Evolutionary conservation across 2,888 invertebrate species (phyloP).

Genomic region (Lithophane ornitopus): DNA sequence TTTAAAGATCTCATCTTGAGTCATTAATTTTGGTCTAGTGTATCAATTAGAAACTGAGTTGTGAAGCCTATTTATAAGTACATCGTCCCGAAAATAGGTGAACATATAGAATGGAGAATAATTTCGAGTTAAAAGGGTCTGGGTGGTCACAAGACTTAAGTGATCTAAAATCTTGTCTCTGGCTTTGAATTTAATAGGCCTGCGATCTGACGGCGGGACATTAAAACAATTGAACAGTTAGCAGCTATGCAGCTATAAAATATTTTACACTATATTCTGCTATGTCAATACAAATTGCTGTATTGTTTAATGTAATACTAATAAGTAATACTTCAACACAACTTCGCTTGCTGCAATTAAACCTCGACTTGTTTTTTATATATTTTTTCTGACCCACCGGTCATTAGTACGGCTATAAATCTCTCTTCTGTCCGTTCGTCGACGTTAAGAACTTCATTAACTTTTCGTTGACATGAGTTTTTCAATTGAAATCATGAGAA

Average conservation of each 20-base stretch:
- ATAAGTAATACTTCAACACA: constrained; percentile 36
- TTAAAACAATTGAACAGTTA: constrained; percentile 40
- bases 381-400: constrained; percentile 75
- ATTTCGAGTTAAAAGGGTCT: background rate
- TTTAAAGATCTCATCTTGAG: constrained; percentile 33
- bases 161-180: constrained; percentile 15
- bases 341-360: constrained; percentile 59
- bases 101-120: background rate
- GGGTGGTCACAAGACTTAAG: constrained; percentile 3
- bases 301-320: constrained; percentile 49
- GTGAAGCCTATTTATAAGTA: background rate
- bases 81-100: no score
- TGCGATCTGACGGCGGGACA: constrained; percentile 4
- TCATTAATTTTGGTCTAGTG: constrained; percentile 25
- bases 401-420: constrained; percentile 88
- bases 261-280: constrained; percentile 39
- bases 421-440: constrained; percentile 79
- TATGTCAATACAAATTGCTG: constrained; percentile 57
- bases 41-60: constrained; percentile 35
- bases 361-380: constrained; percentile 53
- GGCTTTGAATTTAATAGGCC: constrained; percentile 26
- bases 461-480: constrained; percentile 78
- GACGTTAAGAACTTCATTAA: constrained; percentile 88
- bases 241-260: constrained; percentile 22
- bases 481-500: constrained; percentile 82